Evolutionary conservation across 2,888 invertebrate genomes (phyloP).

Genomic region (Willowsia nigromaculata): DNA sequence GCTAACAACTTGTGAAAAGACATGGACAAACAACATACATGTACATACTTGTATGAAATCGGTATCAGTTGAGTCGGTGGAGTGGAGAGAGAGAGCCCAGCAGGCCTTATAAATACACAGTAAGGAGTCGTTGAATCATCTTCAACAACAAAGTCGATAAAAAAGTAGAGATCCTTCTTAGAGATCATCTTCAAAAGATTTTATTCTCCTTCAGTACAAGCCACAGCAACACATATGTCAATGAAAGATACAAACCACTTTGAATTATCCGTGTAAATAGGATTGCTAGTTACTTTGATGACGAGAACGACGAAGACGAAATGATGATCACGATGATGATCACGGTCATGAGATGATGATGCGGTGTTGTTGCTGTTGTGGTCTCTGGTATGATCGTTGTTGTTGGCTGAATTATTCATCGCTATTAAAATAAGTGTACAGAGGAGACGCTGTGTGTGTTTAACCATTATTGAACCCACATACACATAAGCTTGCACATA

Average conservation of each 20-base stretch:
- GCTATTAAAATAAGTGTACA: slow-evolving; percentile 53
- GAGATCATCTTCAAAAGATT: neutral
- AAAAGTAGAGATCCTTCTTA: neutral
- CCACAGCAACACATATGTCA: neutral
- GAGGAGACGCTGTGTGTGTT: slow-evolving; percentile 54
- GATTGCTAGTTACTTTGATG: slow-evolving; percentile 52
- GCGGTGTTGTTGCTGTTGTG: slow-evolving; percentile 28
- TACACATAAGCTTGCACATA: neutral
- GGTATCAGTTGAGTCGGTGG: neutral
- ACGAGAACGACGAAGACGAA: neutral
- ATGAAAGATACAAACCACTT: slow-evolving; percentile 54
- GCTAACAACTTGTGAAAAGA: slow-evolving; percentile 66
- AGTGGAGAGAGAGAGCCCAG: neutral
- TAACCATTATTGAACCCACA: slow-evolving; percentile 46
- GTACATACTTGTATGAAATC: neutral
- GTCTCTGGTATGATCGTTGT: slow-evolving; percentile 20
- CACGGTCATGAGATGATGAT: slow-evolving; percentile 52
- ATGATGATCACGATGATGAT: slow-evolving; percentile 39
- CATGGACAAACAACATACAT: slow-evolving; percentile 65
- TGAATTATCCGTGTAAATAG: slow-evolving; percentile 66
- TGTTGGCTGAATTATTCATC: slow-evolving; percentile 42
- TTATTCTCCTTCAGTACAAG: neutral
- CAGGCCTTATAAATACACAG: slow-evolving; percentile 24
- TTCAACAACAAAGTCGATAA: neutral
- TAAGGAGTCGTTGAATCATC: slow-evolving; percentile 13